A percentile compares a stretch with the other conserved stretches of the same genome.
Conservation (phyloP, 2,888 invertebrate genomes). For the Drosophila cyrtoloma region DNA sequence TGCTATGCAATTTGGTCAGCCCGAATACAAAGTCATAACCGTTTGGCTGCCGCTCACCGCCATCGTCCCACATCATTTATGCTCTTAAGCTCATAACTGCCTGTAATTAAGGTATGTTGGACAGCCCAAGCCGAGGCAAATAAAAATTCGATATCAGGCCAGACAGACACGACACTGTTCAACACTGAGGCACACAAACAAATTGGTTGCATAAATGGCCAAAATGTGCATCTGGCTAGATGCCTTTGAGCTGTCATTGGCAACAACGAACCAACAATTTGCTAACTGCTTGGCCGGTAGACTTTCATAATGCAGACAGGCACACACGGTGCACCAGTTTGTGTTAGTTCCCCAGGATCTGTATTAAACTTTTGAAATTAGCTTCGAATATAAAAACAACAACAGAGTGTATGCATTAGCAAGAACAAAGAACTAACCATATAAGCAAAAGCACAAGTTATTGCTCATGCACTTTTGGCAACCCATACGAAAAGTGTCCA, state of each 20-base stretch:
- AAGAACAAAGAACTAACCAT: constrained; percentile 1
- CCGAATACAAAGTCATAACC: constrained; percentile 71
- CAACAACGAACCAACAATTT: constrained; percentile 63
- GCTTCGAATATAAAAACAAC: constrained; percentile 1
- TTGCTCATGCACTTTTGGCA: constrained; percentile 2
- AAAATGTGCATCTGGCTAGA: constrained; percentile 50
- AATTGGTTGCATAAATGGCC: constrained; percentile 50
- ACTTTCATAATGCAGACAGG: constrained; percentile 30
- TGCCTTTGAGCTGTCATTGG: constrained; percentile 76
- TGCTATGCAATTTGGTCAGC: constrained; percentile 70
- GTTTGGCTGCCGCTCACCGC: constrained; percentile 48
- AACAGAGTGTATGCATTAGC: neutral
- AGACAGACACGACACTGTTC: constrained; percentile 12
- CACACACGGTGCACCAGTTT: constrained; percentile 7
- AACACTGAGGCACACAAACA: constrained; percentile 25
- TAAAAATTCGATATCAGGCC: constrained; percentile 70
- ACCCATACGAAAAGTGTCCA: constrained; percentile 11
- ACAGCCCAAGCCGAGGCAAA: constrained; percentile 50
- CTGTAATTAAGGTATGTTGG: constrained; percentile 78
- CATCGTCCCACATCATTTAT: constrained; percentile 67
- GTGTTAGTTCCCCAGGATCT: constrained; percentile 16
- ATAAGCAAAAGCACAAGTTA: neutral
- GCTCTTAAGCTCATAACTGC: constrained; percentile 80
- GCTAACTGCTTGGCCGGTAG: constrained; percentile 40
- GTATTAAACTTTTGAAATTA: constrained; percentile 28